These are phyloP conservation scores for Pomatorhinus ruficollis DNA, from an alignment of 2,113 vertebrate genomes.

Conservation along the genomic window DNA sequence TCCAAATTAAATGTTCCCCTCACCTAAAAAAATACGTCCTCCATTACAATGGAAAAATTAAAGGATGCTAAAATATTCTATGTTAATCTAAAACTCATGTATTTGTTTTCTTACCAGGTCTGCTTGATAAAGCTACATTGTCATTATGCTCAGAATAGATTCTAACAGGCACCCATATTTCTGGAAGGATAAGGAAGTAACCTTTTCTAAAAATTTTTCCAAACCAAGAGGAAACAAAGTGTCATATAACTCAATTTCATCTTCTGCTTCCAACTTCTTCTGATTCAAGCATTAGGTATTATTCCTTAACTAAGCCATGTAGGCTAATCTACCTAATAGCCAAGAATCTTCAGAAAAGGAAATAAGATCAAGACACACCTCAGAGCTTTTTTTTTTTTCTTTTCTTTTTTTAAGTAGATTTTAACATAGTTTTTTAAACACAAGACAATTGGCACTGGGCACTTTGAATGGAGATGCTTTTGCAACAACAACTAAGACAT, in stretches of 20 bases:
- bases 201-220: not conserved
- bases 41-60: not conserved
- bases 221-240: not conserved
- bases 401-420: not conserved
- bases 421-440: slow-evolving; percentile 6
- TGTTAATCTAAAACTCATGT: not conserved
- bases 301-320: slow-evolving; percentile 15
- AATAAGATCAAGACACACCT: not conserved
- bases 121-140: not conserved
- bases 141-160: not conserved
- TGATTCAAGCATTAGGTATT: not conserved
- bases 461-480: not conserved
- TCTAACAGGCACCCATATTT: not conserved
- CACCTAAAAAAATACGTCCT: not conserved
- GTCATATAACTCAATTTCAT: not conserved
- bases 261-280: not conserved
- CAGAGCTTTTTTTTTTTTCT: not conserved
- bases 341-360: not conserved
- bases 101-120: not conserved
- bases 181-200: not conserved
- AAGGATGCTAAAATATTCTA: not conserved
- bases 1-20: not conserved
- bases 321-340: not conserved
- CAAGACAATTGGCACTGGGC: not conserved
- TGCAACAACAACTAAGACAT: not conserved